A percentile compares a stretch with the other conserved stretches of the same genome.
phyloP scores from a whole-genome alignment of 2,888 invertebrate genomes.

The Merodon equestris region DNA sequence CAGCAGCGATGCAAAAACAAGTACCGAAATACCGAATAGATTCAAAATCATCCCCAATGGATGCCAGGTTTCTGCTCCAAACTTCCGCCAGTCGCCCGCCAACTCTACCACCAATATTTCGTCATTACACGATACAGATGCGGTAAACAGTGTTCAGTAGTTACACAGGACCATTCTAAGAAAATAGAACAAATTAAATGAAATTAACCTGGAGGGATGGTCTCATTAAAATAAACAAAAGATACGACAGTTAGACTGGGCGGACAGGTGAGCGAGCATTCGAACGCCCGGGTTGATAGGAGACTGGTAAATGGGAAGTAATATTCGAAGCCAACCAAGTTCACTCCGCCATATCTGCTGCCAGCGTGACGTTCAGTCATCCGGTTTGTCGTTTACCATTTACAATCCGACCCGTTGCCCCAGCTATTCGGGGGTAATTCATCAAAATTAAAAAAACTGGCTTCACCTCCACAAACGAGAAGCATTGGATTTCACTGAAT shows the following conservation, averaged over 20 bases:
- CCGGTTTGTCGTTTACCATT: conserved; percentile 28
- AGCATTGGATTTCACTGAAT: no score
- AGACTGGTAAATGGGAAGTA: no score
- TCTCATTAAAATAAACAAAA: conserved; percentile 66
- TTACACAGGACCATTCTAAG: conserved; percentile 41
- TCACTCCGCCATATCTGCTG: not conserved
- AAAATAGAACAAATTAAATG: conserved; percentile 60
- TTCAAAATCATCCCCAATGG: conserved; percentile 3
- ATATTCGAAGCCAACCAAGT: no score
- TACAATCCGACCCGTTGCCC: no score
- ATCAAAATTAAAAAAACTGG: conserved; percentile 61
- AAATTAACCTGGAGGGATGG: conserved; percentile 63
- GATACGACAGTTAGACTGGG: conserved; percentile 48
- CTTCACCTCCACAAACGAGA: conserved; percentile 27
- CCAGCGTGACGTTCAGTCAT: conserved; percentile 43
- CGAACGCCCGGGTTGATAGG: no score
- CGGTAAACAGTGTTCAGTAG: no score
- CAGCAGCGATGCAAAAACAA: conserved; percentile 1
- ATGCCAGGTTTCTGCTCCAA: conserved; percentile 2
- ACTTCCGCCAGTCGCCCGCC: conserved; percentile 35
- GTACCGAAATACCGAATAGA: not conserved
- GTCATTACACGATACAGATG: conserved; percentile 7
- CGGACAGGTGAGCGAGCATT: no score
- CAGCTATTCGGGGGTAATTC: conserved; percentile 42
- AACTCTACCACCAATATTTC: conserved; percentile 39